Percentiles rank a stretch among this genome's conserved stretches.
Evolutionary conservation across 2,888 invertebrate genomes (phyloP).

Genomic region (Bibio marci): DNA sequence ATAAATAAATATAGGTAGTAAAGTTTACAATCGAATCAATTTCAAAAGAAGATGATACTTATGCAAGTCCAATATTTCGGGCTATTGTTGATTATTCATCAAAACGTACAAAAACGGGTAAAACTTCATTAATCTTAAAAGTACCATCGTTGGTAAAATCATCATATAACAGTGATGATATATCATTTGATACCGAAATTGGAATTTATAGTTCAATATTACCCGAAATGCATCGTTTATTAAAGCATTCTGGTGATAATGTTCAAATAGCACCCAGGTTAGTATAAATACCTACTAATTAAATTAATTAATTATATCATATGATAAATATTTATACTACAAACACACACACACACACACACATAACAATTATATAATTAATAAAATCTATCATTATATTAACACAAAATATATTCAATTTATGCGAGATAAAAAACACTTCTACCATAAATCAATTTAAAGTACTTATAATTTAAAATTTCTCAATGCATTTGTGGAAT

Average conservation of each 20-base stretch:
- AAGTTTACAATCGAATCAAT: background rate
- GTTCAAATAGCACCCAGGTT: conserved; percentile 8
- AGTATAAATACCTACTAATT: background rate
- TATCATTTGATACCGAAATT: conserved; percentile 10
- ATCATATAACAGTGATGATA: conserved; percentile 1
- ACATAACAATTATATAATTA: no score
- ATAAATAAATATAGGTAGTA: background rate
- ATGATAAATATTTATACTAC: no score
- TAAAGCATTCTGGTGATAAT: conserved; percentile 4
- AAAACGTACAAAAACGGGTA: conserved; percentile 1
- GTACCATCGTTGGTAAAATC: background rate
- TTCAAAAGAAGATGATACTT: conserved; percentile 2
- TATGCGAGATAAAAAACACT: no score
- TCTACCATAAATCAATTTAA: no score
- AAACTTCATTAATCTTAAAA: conserved; percentile 1
- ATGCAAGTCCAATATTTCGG: conserved; percentile 7
- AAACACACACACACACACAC: no score
- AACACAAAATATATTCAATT: no score
- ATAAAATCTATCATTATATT: no score
- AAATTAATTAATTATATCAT: no score
- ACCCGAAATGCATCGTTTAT: conserved; percentile 7
- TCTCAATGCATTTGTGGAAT: no score
- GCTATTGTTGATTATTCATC: conserved; percentile 5
- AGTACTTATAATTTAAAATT: no score
- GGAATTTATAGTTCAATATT: conserved; percentile 11